Base-by-base conservation (phyloP, 2,797 vertebrate species). In the Sebastes nivosus region DNA sequence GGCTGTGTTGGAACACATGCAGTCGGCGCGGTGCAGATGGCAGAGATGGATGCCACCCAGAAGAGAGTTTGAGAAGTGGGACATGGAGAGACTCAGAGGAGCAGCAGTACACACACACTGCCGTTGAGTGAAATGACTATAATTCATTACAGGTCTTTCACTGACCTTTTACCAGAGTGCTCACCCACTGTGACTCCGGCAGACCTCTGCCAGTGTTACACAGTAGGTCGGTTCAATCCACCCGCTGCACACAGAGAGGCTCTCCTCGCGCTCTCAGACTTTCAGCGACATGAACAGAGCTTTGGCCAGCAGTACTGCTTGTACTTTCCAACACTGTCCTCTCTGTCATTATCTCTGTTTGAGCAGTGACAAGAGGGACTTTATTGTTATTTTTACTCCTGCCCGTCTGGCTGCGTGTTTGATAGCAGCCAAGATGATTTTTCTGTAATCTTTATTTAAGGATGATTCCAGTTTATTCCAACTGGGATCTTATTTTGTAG, bases 21-120 rank as follows among this genome's bases (percentile, higher is more conserved):
- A 78, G 83, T 79, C 79, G 27, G 77, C 54, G 74, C 34, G 32
- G 82, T 75, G 90, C 89, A 90, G 89, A 92, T 91, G 90, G 90
- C 87, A 83, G 80, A 88, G 90, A 92, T 93, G 92, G 90, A 92
- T 91, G 82, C 84, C 85, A 83, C 92, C 85, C 89, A 92, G 87
- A 84, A 83, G 84, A 86, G 85, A 81, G 85, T 88, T 88, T 61
- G 86, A 90, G 77, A 89, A 72, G 87, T 84, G 87, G 85, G 81
- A 86, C 24, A 12, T 22, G 8, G 18, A 36, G 36, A 75, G 67
- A 77, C 34, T 72, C 25, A 42, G 66, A 36, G 65, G 59, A 58
- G 22, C 64, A 52, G 80, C 46, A 58, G 83, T 22, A 54, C 68
- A 54, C 60, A 54, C 16, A 57, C 63, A 64, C 74, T 54, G 67